These are phyloP conservation scores for Agrotis puta DNA, from an alignment of 2,888 invertebrate genomes.

Conservation along the genomic window DNA sequence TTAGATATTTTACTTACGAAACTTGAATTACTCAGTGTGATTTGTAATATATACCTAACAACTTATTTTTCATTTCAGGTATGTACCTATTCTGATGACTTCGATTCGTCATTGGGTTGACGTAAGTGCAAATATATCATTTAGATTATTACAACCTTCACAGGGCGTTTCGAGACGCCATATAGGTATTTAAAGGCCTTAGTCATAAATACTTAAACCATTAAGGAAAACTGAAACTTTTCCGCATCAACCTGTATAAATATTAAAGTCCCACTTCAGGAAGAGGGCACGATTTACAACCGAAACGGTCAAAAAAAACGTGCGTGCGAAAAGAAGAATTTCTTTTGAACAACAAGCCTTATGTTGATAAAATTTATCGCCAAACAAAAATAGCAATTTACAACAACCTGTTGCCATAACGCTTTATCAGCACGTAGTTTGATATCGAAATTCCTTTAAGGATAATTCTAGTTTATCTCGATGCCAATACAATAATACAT, in stretches of 20 bases:
- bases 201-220: constrained; percentile 43
- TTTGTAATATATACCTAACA: constrained; percentile 17
- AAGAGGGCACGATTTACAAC: constrained; percentile 4
- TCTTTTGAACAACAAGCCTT: constrained; percentile 32
- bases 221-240: constrained; percentile 45
- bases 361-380: constrained; percentile 68
- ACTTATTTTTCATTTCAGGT: constrained; percentile 62
- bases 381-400: constrained; percentile 69
- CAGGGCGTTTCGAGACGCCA: constrained; percentile 31
- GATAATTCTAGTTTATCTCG: constrained; percentile 71
- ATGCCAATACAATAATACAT: constrained; percentile 60
- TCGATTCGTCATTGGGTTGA: constrained; percentile 44
- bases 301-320: constrained; percentile 9
- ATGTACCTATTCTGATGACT: constrained; percentile 54
- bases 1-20: background rate
- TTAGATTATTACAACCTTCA: constrained; percentile 43
- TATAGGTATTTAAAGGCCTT: constrained; percentile 34
- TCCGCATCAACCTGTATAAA: constrained; percentile 22
- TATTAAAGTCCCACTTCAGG: constrained; percentile 17
- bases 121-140: constrained; percentile 59
- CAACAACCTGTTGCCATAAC: constrained; percentile 73
- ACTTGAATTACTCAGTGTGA: background rate
- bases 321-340: constrained; percentile 19
- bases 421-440: constrained; percentile 67
- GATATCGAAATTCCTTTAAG: constrained; percentile 74